These are phyloP conservation scores for Aplochiton taeniatus DNA, from an alignment of 2,797 vertebrate species.

Conservation along the genomic window DNA sequence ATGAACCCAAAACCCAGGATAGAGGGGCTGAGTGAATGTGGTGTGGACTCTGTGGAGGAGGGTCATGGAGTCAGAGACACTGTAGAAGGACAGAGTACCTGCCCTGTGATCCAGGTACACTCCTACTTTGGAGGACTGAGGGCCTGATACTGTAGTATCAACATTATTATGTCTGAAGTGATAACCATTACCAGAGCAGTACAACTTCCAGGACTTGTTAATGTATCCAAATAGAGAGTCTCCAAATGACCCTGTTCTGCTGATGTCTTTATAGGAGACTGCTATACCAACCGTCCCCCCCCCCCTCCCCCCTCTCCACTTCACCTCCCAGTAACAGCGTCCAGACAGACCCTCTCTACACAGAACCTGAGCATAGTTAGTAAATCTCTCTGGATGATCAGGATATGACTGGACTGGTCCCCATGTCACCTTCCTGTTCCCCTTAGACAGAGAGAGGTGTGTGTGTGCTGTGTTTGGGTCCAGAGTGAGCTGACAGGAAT, in stretches of 20 bases:
- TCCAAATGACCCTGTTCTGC: slow-evolving; percentile 5
- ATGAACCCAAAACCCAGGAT: not conserved
- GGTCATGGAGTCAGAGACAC: slow-evolving; percentile 63
- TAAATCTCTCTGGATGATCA: slow-evolving; percentile 13
- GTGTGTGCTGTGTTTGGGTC: slow-evolving; percentile 3
- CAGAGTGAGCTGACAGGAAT: slow-evolving; percentile 1
- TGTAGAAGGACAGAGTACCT: slow-evolving; percentile 46
- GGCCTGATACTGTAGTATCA: not conserved
- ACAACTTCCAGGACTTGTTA: slow-evolving; percentile 5
- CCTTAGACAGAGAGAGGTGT: slow-evolving; percentile 2
- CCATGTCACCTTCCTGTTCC: not conserved
- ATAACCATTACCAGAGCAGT: not conserved
- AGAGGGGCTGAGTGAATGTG: slow-evolving; percentile 76
- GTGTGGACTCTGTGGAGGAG: slow-evolving; percentile 61
- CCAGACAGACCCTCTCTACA: slow-evolving; percentile 11
- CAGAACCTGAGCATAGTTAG: not conserved
- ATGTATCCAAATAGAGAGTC: not conserved
- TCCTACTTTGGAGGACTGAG: slow-evolving; percentile 1
- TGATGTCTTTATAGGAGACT: slow-evolving; percentile 11
- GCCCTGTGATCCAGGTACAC: slow-evolving; percentile 3
- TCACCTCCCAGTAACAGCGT: slow-evolving; percentile 12
- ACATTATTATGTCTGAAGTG: not conserved
- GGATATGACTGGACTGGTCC: not conserved
- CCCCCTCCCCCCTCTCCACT: slow-evolving; percentile 9
- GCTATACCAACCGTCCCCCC: slow-evolving; percentile 1